These are phyloP conservation scores for Oncorhynchus mykiss DNA, from an alignment of 2,113 vertebrate species.

Conservation along the genomic window DNA sequence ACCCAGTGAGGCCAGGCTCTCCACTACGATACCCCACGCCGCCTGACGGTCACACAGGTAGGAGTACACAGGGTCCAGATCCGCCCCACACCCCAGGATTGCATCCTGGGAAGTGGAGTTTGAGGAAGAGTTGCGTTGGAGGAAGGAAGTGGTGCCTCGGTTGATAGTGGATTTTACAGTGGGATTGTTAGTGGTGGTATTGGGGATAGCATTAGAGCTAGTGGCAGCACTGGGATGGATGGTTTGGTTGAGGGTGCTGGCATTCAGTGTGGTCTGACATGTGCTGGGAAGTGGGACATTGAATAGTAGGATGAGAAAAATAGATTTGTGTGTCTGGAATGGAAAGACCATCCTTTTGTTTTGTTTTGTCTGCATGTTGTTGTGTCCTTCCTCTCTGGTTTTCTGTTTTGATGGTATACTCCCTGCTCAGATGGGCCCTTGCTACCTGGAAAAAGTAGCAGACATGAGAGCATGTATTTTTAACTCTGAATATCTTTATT, in stretches of 20 bases:
- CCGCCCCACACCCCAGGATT: slow-evolving; percentile 42
- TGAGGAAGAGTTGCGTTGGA: slow-evolving; percentile 9
- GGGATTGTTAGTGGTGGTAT: fast-evolving
- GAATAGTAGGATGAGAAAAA: slow-evolving; percentile 17
- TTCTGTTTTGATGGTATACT: not conserved
- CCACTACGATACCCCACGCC: slow-evolving; percentile 85
- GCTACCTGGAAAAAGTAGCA: not conserved
- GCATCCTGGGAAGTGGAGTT: fast-evolving
- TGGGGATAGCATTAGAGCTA: fast-evolving
- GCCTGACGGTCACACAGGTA: slow-evolving; percentile 76
- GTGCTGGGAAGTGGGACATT: slow-evolving; percentile 38
- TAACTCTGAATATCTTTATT: not conserved
- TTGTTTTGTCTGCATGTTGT: slow-evolving; percentile 18
- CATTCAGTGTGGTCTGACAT: fast-evolving
- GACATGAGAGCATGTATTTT: not conserved
- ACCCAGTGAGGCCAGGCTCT: slow-evolving; percentile 78
- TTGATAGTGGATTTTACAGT: fast-evolving
- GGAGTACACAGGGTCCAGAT: slow-evolving; percentile 63
- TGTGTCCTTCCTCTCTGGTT: not conserved
- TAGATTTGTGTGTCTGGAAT: slow-evolving; percentile 3
- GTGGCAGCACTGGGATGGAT: slow-evolving; percentile 14
- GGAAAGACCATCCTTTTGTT: slow-evolving; percentile 37
- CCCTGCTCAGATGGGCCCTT: not conserved
- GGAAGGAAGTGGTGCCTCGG: not conserved
- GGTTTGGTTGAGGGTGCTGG: not conserved